Evolutionary conservation across 2,888 invertebrate genomes (phyloP).

Genomic region (Drosophila nr. medialis): DNA sequence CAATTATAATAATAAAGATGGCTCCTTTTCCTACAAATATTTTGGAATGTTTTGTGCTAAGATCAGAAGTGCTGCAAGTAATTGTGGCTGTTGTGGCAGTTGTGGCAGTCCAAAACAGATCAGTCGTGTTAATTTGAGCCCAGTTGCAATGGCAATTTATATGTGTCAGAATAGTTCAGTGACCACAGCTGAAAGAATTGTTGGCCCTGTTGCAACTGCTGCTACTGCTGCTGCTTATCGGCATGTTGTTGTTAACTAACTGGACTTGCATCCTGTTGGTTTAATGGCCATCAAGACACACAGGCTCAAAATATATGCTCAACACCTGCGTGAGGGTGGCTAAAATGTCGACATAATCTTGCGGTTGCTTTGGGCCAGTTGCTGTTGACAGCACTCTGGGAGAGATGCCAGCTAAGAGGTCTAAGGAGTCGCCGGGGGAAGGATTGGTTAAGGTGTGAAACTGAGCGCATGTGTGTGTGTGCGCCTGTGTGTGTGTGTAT

Average conservation of each 20-base stretch:
- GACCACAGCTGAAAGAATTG: background rate
- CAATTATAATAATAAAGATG: too few species aligned
- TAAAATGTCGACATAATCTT: slow-evolving; percentile 52
- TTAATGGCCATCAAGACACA: slow-evolving; percentile 31
- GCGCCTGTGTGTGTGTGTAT: slow-evolving; percentile 14
- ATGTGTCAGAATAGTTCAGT: background rate
- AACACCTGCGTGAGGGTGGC: slow-evolving; percentile 3
- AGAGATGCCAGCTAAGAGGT: slow-evolving; percentile 33
- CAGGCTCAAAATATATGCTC: background rate
- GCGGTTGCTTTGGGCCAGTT: slow-evolving; percentile 37
- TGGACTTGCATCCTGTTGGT: slow-evolving; percentile 10
- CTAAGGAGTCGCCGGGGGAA: background rate
- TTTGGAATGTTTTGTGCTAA: background rate
- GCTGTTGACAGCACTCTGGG: slow-evolving; percentile 42
- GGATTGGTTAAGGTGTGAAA: slow-evolving; percentile 22
- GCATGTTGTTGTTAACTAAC: background rate
- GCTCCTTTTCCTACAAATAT: background rate
- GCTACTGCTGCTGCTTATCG: background rate
- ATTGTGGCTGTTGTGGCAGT: background rate
- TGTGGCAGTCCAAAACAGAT: background rate
- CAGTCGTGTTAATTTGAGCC: background rate
- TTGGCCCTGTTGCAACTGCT: background rate
- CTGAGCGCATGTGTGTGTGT: slow-evolving; percentile 10
- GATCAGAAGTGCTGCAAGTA: background rate
- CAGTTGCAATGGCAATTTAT: background rate